A percentile compares a stretch with the other conserved stretches of the same genome.
Evolutionary conservation across 2,113 vertebrate genomes (phyloP).

Genomic region (Neogale vison): DNA sequence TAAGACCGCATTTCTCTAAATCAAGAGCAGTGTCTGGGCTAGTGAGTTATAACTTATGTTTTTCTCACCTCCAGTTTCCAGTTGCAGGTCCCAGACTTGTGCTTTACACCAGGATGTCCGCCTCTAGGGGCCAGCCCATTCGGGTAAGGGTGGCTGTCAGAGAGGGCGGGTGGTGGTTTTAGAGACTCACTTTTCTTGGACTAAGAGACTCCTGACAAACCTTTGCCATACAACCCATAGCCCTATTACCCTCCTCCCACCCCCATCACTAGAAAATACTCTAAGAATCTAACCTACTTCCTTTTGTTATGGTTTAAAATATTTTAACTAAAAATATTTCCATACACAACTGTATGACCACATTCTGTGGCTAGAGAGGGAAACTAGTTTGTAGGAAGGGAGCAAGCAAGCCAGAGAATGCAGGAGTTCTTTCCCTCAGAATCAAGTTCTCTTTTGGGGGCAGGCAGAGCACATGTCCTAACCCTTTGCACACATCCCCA

Average conservation of each 20-base stretch:
- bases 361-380: neutral
- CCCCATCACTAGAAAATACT: neutral
- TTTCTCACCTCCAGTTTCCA: conserved; percentile 18
- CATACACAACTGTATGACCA: neutral
- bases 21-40: neutral
- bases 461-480: neutral
- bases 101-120: neutral
- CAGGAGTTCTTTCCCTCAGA: neutral
- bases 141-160: neutral
- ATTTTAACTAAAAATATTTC: conserved; percentile 31
- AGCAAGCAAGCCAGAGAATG: neutral
- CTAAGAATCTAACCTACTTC: neutral
- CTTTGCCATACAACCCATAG: neutral
- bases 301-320: neutral
- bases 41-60: neutral
- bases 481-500: neutral
- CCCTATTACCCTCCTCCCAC: neutral
- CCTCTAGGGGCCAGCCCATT: neutral
- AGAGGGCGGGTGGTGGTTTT: neutral
- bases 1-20: neutral
- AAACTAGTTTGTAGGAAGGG: neutral
- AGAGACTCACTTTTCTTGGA: neutral
- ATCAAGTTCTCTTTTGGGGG: neutral
- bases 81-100: neutral
- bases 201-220: neutral